Evolutionary conservation across 2,113 vertebrate species (phyloP).

Genomic region (Caranx melampygus): DNA sequence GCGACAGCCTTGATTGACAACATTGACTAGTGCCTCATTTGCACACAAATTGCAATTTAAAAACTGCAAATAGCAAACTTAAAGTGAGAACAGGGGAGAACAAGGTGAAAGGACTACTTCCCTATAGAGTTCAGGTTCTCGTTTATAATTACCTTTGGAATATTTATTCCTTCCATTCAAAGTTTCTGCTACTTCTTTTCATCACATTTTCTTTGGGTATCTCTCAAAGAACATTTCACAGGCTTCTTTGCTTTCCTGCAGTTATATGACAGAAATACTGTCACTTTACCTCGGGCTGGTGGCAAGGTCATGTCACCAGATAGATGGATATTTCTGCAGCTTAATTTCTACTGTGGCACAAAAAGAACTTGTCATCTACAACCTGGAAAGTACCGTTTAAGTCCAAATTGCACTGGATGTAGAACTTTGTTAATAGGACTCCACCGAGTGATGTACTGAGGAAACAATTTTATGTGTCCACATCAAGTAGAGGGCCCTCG

Average conservation of each 20-base stretch:
- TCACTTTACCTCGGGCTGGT: slow-evolving; percentile 1
- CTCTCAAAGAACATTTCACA: neutral
- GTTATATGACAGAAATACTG: neutral
- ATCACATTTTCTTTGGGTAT: neutral
- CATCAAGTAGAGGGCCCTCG: neutral
- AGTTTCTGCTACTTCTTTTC: neutral
- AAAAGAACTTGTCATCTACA: neutral
- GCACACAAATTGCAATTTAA: neutral
- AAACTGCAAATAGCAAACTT: neutral
- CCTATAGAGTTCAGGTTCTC: neutral
- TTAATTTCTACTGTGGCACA: neutral
- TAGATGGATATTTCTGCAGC: slow-evolving; percentile 21
- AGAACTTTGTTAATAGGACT: neutral
- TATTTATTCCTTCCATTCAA: neutral
- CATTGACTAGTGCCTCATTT: neutral
- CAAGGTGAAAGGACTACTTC: neutral
- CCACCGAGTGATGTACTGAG: no score
- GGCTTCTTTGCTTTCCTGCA: neutral
- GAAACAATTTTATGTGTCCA: neutral
- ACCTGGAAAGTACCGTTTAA: slow-evolving; percentile 8
- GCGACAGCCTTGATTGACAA: neutral
- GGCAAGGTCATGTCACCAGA: neutral
- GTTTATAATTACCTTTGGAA: neutral
- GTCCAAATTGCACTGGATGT: neutral
- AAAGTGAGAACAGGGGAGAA: neutral